Base-by-base conservation (phyloP, 2,888 invertebrate genomes). In the Crepidodera aurea region DNA sequence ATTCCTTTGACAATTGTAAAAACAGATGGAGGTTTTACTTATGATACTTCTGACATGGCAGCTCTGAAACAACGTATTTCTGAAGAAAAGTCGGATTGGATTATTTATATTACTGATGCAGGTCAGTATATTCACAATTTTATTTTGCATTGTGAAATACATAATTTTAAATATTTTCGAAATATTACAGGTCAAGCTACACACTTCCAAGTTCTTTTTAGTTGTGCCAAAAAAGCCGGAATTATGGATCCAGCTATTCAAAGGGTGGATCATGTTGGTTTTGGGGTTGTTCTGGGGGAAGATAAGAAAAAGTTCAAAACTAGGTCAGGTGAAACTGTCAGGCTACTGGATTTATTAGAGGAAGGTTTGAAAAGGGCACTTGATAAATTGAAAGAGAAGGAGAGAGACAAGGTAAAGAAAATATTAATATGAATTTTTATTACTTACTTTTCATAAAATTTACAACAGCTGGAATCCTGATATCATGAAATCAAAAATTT, bases 231-330 rank as follows among this genome's bases (percentile, higher is more conserved):
- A 70, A 85, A 89, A 62, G 89, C 88, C 50, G 94, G 92, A 1
- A 90, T 94, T 76, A 70, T 79, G 18, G 84, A 88, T 71, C 87
- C 88, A 4, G 74, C 78, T 0, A 80, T 82, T 59, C 87, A 88
- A 62, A 87, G 91, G 60, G 83, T 96, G 0, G 96, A 98, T 79
- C 95, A 96, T 82, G 94, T 98, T 10, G 91, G 90, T 1, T 99
- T 99, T 80, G 99, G 99, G 10, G 93, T 98, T 5, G 99, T 99
- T 0, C 83, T 99, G 1, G 99, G 99, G 10, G 98, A 98, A 81
- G 98, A 99, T 82, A 96, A 94, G 76, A 99, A 99, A 80, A 99
- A 98, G 82, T 98, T 99, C 78, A 99, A 99, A 82, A 98, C 98
- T 0, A 87, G 99, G 44, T 97, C 98, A 1, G 98, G 98, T 0